phyloP scores from a whole-genome alignment of 2,113 vertebrate species.

The Nycticorax nycticorax region DNA sequence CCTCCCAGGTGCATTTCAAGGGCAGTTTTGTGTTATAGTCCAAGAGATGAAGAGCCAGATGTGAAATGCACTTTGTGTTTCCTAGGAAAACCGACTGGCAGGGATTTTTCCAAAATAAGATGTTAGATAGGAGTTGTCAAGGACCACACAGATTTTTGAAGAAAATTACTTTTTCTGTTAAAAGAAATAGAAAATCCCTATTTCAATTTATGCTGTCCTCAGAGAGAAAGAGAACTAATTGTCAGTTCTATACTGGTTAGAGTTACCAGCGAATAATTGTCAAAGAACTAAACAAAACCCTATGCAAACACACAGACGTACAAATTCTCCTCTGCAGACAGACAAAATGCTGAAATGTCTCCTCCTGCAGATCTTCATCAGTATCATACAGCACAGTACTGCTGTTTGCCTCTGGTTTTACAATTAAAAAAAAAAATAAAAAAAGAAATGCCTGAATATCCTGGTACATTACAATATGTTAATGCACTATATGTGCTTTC shows the following conservation, averaged over 20 bases:
- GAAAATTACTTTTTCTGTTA: neutral
- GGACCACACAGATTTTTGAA: neutral
- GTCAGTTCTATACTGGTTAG: neutral
- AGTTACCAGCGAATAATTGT: neutral
- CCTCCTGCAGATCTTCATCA: neutral
- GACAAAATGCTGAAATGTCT: neutral
- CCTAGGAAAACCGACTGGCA: neutral
- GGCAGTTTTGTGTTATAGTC: constrained; percentile 2
- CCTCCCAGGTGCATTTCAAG: constrained; percentile 27
- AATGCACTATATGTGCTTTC: neutral
- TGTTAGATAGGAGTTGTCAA: neutral
- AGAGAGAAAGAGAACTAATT: neutral
- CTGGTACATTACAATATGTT: neutral
- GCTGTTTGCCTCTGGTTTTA: neutral
- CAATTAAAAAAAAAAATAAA: neutral
- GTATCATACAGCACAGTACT: neutral
- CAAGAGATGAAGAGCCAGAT: neutral
- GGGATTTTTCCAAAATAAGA: neutral
- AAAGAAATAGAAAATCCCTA: neutral
- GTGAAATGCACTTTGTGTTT: neutral
- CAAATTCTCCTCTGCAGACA: neutral
- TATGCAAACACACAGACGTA: neutral
- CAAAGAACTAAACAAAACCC: neutral
- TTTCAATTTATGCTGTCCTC: neutral
- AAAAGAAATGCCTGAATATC: neutral